A percentile compares a stretch with the other conserved stretches of the same genome.
Conservation (phyloP, 2,888 invertebrate species). For the Plusia festucae region DNA sequence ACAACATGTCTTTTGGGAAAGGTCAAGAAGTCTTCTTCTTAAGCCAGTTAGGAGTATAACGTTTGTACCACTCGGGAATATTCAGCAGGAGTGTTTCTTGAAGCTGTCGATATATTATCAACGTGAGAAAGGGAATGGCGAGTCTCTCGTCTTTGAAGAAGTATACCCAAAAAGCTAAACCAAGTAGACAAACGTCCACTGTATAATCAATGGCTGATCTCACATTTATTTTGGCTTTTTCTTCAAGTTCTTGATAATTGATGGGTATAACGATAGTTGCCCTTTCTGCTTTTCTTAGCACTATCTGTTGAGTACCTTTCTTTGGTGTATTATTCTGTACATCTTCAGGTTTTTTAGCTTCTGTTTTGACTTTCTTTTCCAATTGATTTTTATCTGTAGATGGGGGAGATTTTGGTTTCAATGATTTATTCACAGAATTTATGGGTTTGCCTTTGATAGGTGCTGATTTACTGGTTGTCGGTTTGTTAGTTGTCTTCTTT, state of each 20-base stretch:
- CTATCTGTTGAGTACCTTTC: conserved; percentile 71
- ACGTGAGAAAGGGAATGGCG: conserved; percentile 93
- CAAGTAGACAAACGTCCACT: conserved; percentile 93
- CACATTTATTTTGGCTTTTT: conserved; percentile 91
- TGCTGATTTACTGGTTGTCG: conserved; percentile 55
- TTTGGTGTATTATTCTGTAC: conserved; percentile 63
- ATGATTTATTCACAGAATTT: conserved; percentile 61
- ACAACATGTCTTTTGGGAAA: conserved; percentile 81
- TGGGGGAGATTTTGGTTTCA: conserved; percentile 55
- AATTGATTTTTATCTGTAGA: conserved; percentile 54
- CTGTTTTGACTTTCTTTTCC: conserved; percentile 54
- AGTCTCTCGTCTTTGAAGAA: conserved; percentile 94
- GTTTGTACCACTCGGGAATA: conserved; percentile 89
- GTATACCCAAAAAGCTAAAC: conserved; percentile 95
- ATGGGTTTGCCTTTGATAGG: conserved; percentile 58
- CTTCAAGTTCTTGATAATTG: conserved; percentile 88
- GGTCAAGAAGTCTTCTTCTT: conserved; percentile 85
- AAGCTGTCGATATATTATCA: conserved; percentile 94
- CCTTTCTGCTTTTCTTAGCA: conserved; percentile 81
- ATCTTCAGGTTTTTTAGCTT: conserved; percentile 47
- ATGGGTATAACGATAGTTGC: conserved; percentile 86
- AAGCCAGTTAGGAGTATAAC: conserved; percentile 80
- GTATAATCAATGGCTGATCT: conserved; percentile 92
- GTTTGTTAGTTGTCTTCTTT: conserved; percentile 65
- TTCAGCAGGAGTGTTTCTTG: conserved; percentile 90